phyloP scores from a whole-genome alignment of 1,140 invertebrate species.

The Ridgeia piscesae region DNA sequence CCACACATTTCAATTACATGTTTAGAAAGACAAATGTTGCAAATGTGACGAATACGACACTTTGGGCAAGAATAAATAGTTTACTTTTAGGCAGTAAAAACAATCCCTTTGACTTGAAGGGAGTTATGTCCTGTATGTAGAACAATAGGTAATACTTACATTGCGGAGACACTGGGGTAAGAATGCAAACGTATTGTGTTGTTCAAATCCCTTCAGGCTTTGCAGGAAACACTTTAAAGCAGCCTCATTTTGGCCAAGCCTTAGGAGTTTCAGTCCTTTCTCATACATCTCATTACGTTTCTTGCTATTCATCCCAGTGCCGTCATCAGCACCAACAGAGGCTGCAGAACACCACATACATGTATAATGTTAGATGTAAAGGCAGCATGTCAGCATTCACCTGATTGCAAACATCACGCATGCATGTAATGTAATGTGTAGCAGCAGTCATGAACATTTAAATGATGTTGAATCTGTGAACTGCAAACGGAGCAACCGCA shows the following conservation, averaged over 20 bases:
- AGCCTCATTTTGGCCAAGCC: slow-evolving; percentile 36
- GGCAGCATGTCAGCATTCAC: neutral
- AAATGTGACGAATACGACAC: neutral
- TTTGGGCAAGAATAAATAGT: too few relatives aligned
- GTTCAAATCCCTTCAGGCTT: slow-evolving; percentile 42
- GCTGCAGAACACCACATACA: neutral
- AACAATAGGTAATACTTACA: slow-evolving; percentile 35
- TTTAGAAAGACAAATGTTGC: neutral
- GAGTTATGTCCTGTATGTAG: neutral
- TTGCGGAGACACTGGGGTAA: slow-evolving; percentile 50
- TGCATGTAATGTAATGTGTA: too few relatives aligned
- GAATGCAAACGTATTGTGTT: slow-evolving; percentile 40
- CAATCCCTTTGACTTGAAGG: neutral
- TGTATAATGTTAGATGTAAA: neutral
- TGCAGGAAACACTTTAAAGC: slow-evolving; percentile 49
- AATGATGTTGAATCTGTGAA: too few relatives aligned
- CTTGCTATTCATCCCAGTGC: slow-evolving; percentile 23
- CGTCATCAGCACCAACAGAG: slow-evolving; percentile 15
- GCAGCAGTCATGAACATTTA: too few relatives aligned
- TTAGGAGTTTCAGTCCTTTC: slow-evolving; percentile 38
- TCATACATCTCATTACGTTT: slow-evolving; percentile 44
- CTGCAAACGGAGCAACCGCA: too few relatives aligned
- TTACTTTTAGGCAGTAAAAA: neutral
- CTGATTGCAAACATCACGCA: neutral
- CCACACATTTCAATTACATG: neutral